Conservation (phyloP, 2,888 invertebrate genomes). For the Cyaniris semiargus region DNA sequence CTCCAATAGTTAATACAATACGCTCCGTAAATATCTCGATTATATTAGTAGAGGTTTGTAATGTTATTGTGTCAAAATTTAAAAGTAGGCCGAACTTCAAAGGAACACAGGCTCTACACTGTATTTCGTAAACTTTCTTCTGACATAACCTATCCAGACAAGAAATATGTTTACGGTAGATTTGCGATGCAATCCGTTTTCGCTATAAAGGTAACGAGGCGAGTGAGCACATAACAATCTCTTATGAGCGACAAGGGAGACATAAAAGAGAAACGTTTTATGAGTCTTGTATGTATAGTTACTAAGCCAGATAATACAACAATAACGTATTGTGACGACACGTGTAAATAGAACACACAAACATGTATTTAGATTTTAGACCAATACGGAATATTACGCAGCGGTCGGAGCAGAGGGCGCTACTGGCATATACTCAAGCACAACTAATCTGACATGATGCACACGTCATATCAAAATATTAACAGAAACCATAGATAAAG, state of each 20-base stretch:
- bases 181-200: constrained; percentile 33
- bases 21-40: no score
- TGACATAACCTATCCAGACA: neutral
- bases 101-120: neutral
- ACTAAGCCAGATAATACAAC: constrained; percentile 10
- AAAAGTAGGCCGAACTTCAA: no score
- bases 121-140: neutral
- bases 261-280: constrained; percentile 18
- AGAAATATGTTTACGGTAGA: constrained; percentile 31
- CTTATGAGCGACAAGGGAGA: constrained; percentile 29
- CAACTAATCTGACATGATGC: no score
- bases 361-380: no score
- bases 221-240: constrained; percentile 28
- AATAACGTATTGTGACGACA: neutral
- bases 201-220: constrained; percentile 33
- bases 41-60: no score
- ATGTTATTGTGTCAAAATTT: no score
- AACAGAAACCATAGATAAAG: no score
- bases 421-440: no score
- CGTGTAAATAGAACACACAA: neutral
- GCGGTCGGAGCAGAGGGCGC: no score
- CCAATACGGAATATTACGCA: no score
- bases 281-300: constrained; percentile 5
- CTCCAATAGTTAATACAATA: no score
- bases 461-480: no score